A percentile compares a stretch with the other conserved stretches of the same genome.
phyloP scores from a whole-genome alignment of 2,797 vertebrate species.

The Gila robusta region DNA sequence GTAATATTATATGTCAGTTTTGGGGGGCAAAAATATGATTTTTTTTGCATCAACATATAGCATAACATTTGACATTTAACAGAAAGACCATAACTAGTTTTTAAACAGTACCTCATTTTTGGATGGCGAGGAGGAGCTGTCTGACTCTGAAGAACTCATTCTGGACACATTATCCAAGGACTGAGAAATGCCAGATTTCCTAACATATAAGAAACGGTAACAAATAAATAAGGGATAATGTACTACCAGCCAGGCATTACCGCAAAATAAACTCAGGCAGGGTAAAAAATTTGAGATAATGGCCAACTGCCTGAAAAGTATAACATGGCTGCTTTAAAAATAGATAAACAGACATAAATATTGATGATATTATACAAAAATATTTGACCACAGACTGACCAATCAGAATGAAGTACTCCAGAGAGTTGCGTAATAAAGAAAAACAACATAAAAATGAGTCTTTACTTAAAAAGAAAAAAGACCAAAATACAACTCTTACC shows the following conservation, averaged over 20 bases:
- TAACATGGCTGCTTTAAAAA: not conserved
- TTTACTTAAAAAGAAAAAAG: not conserved
- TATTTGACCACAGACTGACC: not conserved
- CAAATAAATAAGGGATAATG: slow-evolving; percentile 20
- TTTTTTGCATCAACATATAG: not conserved
- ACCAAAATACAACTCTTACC: slow-evolving; percentile 64
- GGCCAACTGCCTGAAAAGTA: not conserved
- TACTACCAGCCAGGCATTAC: not conserved
- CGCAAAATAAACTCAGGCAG: not conserved
- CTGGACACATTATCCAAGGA: slow-evolving; percentile 83
- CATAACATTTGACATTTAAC: not conserved
- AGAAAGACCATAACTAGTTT: not conserved
- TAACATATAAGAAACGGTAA: slow-evolving; percentile 54
- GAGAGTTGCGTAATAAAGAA: not conserved
- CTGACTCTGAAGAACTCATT: slow-evolving; percentile 74
- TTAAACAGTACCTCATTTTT: slow-evolving; percentile 70
- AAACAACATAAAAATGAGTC: not conserved
- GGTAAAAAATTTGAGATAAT: not conserved
- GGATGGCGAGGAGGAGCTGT: slow-evolving; percentile 75
- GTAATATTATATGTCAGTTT: not conserved
- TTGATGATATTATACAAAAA: not conserved
- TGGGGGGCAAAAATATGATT: not conserved
- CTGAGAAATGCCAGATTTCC: slow-evolving; percentile 72
- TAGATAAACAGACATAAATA: not conserved
- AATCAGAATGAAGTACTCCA: not conserved